Evolutionary conservation across 2,113 vertebrate genomes (phyloP), one percentile per base, ranked within the genome.

Genomic region (Hiodon alosoides): DNA sequence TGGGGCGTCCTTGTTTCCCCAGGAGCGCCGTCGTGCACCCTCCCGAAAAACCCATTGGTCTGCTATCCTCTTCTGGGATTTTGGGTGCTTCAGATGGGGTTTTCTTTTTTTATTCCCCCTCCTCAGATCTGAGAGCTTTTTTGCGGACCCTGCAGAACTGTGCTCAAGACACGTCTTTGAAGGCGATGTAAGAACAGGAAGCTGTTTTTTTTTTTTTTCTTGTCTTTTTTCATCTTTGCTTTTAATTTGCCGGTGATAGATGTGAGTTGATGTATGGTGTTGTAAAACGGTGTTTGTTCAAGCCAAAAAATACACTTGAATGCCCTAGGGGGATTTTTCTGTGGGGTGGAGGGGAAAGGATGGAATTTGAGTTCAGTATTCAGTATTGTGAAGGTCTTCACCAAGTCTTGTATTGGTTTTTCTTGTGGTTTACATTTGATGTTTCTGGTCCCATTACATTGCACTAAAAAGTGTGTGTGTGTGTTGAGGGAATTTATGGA

Each of bases 161-260:
- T 48, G 7, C 59, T 31, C 47, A 13, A 69, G 51, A 69, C 16
- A 11, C 3, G 14, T 69, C 52, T 67, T 68, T 58, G 54, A 57
- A 52, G 65, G 53, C 58, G 65, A 14, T 9, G 10, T n/a, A 31
- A 68, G 47, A 64, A 67, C 31, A 74, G 52, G 64, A 55, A 58
- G 54, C 31, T 59, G 60, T 55, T 17, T 58, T 64, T 52, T 64
- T 74, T 31, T 74, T 54, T 48, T 57, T 13, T 31, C 64, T 3
- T 61, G 50, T 71, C 4, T 71, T 57, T 71, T n/a, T 69, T 69
- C 46, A 71, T 67, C 62, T 48, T 6, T 54, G 53, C 8, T 54
- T 11, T 69, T 71, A 57, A 46, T 71, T 53, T n/a, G 9, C 5
- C 16, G 7, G n/a, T 8, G 16, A 47, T 14, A n/a, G 46, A 11